Evolutionary conservation across 2,113 vertebrate genomes (phyloP).

Genomic region (Rhabdomys dilectus): DNA sequence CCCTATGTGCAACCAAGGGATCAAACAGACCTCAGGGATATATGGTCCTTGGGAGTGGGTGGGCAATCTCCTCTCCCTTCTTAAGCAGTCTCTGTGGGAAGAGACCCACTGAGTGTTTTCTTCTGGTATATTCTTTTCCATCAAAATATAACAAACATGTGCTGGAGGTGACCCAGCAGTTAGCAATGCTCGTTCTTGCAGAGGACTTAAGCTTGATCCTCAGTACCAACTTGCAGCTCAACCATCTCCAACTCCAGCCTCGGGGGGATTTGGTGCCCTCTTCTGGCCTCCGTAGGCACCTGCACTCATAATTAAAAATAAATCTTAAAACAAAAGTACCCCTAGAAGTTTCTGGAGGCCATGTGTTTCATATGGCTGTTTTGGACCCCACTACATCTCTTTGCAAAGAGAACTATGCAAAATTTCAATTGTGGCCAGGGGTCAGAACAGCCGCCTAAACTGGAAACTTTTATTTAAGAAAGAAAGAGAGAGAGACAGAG

Average conservation of each 20-base stretch:
- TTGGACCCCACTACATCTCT: not conserved
- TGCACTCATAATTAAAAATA: not conserved
- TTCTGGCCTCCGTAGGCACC: not conserved
- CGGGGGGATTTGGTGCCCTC: not conserved
- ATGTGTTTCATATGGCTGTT: not conserved
- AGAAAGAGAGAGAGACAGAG: too few relatives aligned
- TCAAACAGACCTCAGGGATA: not conserved
- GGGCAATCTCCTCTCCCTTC: not conserved
- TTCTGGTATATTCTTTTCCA: not conserved
- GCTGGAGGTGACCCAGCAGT: not conserved
- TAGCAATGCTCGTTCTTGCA: not conserved
- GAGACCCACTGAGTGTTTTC: not conserved
- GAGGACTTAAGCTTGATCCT: not conserved
- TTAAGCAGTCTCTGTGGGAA: not conserved
- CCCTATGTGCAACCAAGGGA: not conserved
- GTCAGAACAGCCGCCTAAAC: not conserved
- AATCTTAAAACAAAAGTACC: not conserved
- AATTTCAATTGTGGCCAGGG: not conserved
- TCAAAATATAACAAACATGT: conserved; percentile 36
- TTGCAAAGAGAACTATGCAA: not conserved
- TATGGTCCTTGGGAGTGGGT: not conserved
- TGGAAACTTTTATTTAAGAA: not conserved
- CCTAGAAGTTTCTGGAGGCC: not conserved
- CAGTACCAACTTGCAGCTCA: not conserved
- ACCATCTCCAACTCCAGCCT: not conserved